Evolutionary conservation across 2,888 invertebrate species (phyloP).

Genomic region (Drosophila maculinotata): DNA sequence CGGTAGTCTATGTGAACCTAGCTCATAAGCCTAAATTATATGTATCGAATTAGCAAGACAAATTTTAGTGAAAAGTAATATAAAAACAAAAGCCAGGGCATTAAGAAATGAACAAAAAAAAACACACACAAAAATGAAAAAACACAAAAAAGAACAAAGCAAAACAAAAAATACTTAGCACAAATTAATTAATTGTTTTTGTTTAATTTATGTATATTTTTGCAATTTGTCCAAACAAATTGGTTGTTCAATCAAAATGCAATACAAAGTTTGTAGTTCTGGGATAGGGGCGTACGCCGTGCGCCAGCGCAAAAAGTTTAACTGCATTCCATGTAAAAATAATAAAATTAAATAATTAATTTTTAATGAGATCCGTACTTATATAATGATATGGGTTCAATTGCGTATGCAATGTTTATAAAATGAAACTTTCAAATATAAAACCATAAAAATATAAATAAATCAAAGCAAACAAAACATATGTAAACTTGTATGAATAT

Average conservation of each 20-base stretch:
- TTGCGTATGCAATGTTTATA: conserved; percentile 57
- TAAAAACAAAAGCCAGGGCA: conserved; percentile 35
- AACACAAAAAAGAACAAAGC: conserved; percentile 32
- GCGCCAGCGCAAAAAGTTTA: conserved; percentile 59
- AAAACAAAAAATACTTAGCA: conserved; percentile 62
- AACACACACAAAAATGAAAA: conserved; percentile 11
- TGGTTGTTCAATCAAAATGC: conserved; percentile 47
- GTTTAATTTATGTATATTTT: conserved; percentile 44
- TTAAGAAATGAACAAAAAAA: conserved; percentile 22
- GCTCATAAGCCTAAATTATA: conserved; percentile 72
- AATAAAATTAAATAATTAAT: conserved; percentile 65
- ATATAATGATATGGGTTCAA: conserved; percentile 56
- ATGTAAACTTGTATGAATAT: conserved; percentile 78
- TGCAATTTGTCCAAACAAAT: conserved; percentile 44
- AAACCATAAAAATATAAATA: conserved; percentile 67
- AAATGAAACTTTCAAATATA: conserved; percentile 57
- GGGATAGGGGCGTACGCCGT: conserved; percentile 41
- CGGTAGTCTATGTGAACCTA: conserved; percentile 75
- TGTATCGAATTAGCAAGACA: conserved; percentile 75
- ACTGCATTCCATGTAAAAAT: conserved; percentile 85
- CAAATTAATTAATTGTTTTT: conserved; percentile 69
- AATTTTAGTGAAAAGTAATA: conserved; percentile 73
- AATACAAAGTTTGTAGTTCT: conserved; percentile 61
- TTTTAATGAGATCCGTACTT: conserved; percentile 67
- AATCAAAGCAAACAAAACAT: conserved; percentile 59